Percentiles rank a stretch among this genome's conserved stretches.
Evolutionary conservation across 1,140 invertebrate genomes (phyloP).

Genomic region (Hycleus cichorii): DNA sequence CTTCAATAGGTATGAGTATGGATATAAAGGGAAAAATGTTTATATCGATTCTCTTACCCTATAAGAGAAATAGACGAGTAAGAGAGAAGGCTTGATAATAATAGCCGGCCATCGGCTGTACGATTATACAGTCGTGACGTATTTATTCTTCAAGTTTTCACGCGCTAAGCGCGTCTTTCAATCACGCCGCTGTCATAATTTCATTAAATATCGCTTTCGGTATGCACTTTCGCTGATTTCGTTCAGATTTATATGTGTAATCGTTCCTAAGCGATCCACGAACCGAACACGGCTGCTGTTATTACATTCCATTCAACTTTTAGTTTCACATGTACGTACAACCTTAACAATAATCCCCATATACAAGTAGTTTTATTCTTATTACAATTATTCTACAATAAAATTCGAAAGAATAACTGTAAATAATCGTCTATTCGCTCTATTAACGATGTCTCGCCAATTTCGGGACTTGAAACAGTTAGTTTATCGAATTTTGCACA

Average conservation of each 20-base stretch:
- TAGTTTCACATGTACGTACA: slow-evolving; percentile 4
- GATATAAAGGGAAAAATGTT: too few relatives aligned
- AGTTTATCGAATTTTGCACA: neutral
- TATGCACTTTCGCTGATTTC: neutral
- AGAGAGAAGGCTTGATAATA: too few relatives aligned
- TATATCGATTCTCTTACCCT: too few relatives aligned
- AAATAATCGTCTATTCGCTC: neutral
- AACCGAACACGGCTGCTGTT: neutral
- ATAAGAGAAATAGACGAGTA: too few relatives aligned
- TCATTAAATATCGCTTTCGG: slow-evolving; percentile 15
- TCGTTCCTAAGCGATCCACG: slow-evolving; percentile 6
- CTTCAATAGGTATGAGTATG: too few relatives aligned
- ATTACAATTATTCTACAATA: too few relatives aligned
- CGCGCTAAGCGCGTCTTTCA: neutral
- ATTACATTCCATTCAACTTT: slow-evolving; percentile 11
- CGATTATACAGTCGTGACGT: slow-evolving; percentile 1
- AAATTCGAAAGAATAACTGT: too few relatives aligned
- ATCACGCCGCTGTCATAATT: slow-evolving; percentile 9
- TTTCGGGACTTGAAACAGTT: too few relatives aligned
- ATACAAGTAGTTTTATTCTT: too few relatives aligned
- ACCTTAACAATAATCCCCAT: too few relatives aligned
- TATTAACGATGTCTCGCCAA: too few relatives aligned
- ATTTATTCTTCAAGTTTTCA: slow-evolving; percentile 1
- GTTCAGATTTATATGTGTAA: slow-evolving; percentile 3
- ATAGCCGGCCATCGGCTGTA: neutral